Percentiles rank a stretch among this genome's conserved stretches.
phyloP scores from a whole-genome alignment of 2,888 invertebrate species.

The Tanypteryx hageni region DNA sequence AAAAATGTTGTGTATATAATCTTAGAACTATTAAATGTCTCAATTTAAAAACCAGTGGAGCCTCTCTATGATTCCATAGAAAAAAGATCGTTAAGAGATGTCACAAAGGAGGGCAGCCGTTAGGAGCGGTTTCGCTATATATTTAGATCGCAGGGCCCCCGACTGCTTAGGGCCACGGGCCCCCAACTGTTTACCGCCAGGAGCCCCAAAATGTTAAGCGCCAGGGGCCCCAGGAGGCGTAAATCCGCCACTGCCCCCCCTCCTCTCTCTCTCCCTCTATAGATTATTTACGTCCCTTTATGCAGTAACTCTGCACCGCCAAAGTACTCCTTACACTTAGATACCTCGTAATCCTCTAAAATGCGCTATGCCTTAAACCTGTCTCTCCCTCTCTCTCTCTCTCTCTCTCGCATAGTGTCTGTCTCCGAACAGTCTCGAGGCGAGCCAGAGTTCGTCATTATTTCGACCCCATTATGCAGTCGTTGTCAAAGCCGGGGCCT shows the following conservation, averaged over 20 bases:
- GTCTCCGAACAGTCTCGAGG: conserved; percentile 53
- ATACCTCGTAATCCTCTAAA: conserved; percentile 49
- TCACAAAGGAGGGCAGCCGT: too few relatives aligned
- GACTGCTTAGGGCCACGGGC: too few relatives aligned
- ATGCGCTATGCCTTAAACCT: conserved; percentile 33
- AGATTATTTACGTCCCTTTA: not conserved
- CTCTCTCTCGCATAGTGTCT: conserved; percentile 17
- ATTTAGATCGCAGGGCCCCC: too few relatives aligned
- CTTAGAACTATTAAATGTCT: too few relatives aligned
- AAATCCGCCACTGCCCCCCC: not conserved
- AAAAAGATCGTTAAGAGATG: too few relatives aligned
- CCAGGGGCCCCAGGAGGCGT: too few relatives aligned
- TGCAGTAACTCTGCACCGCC: conserved; percentile 40
- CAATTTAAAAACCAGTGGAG: too few relatives aligned
- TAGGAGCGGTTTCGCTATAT: too few relatives aligned
- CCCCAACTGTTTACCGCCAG: too few relatives aligned
- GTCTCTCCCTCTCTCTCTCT: conserved; percentile 2
- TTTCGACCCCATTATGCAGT: conserved; percentile 59
- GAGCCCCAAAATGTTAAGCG: too few relatives aligned
- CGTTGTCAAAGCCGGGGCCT: conserved; percentile 58
- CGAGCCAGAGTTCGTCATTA: conserved; percentile 63
- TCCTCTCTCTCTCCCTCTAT: not conserved
- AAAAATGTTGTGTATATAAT: too few relatives aligned
- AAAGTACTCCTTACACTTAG: conserved; percentile 52
- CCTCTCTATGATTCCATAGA: too few relatives aligned